phyloP scores from a whole-genome alignment of 2,888 invertebrate genomes.

The Encarsia formosa region DNA sequence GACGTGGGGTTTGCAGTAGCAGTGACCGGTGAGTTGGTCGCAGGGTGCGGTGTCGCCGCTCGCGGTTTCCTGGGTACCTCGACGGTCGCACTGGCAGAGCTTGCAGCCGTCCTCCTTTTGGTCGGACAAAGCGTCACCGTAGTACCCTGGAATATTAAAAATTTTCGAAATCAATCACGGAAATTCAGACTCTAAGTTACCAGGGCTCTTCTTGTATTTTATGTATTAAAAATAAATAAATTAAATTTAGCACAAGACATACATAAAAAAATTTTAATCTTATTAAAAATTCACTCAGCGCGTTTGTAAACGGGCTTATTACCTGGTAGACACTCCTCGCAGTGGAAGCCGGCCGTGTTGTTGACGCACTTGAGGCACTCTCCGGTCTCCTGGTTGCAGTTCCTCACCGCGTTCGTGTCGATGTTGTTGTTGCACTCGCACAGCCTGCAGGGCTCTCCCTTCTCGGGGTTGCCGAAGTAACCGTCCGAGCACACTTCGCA shows the following conservation, averaged over 20 bases:
- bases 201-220: too few species aligned
- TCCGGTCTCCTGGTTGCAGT: constrained; percentile 93
- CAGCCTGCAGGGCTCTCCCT: constrained; percentile 72
- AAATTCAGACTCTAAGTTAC: too few species aligned
- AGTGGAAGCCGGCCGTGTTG: constrained; percentile 87
- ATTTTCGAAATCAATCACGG: too few species aligned
- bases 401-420: constrained; percentile 92
- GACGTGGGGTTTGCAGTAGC: constrained; percentile 76
- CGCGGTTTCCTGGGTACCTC: constrained; percentile 76
- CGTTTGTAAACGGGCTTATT: constrained; percentile 27
- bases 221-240: too few species aligned
- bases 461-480: constrained; percentile 86
- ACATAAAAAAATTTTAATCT: too few species aligned
- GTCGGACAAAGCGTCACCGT: constrained; percentile 86
- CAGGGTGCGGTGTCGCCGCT: constrained; percentile 67
- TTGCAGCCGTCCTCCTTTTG: constrained; percentile 86
- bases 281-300: too few species aligned
- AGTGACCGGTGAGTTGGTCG: constrained; percentile 76
- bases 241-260: too few species aligned
- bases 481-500: constrained; percentile 96
- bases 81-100: constrained; percentile 80
- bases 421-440: constrained; percentile 94
- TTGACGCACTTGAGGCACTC: constrained; percentile 96
- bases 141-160: too few species aligned
- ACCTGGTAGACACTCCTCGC: constrained; percentile 89